Conservation (phyloP, 2,888 invertebrate species). For the Drosophila dives region DNA sequence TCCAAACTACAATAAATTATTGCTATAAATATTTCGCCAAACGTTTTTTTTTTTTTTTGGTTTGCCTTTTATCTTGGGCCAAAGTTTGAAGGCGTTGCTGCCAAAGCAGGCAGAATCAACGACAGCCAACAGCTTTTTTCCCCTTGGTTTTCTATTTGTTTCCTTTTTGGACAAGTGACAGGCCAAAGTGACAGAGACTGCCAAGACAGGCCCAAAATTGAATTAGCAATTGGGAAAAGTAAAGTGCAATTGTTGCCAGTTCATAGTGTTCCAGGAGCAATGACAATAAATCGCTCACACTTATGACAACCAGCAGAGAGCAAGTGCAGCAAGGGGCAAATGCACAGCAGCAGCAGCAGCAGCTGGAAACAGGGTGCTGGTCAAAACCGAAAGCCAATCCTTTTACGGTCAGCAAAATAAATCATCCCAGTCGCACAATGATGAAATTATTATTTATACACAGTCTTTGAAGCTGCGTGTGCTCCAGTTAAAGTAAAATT, state of each 20-base stretch:
- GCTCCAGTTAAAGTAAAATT: slow-evolving; percentile 80
- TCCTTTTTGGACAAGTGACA: slow-evolving; percentile 55
- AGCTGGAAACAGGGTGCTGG: slow-evolving; percentile 40
- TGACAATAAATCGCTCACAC: slow-evolving; percentile 83
- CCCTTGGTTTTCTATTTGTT: slow-evolving; percentile 1
- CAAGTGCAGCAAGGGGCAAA: slow-evolving; percentile 1
- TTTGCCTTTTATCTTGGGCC: slow-evolving; percentile 37
- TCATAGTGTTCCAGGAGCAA: slow-evolving; percentile 60
- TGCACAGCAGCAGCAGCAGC: slow-evolving; percentile 8
- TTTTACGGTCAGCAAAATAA: slow-evolving; percentile 81
- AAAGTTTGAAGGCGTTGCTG: slow-evolving; percentile 65
- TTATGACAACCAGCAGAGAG: slow-evolving; percentile 73
- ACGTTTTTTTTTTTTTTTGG: slow-evolving; percentile 42
- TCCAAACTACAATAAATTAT: slow-evolving; percentile 80
- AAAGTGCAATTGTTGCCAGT: slow-evolving; percentile 62
- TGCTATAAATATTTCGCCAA: slow-evolving; percentile 78
- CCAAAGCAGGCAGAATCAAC: slow-evolving; percentile 25
- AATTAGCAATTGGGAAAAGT: slow-evolving; percentile 72
- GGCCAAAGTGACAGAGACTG: slow-evolving; percentile 61
- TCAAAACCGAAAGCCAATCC: slow-evolving; percentile 66
- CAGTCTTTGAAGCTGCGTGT: slow-evolving; percentile 57
- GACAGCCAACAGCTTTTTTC: slow-evolving; percentile 40
- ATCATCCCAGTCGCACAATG: slow-evolving; percentile 82
- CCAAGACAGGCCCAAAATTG: slow-evolving; percentile 65
- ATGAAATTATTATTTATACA: slow-evolving; percentile 83